These are phyloP conservation scores for Heliornis fulica DNA, from an alignment of 2,113 vertebrate species.

Conservation along the genomic window DNA sequence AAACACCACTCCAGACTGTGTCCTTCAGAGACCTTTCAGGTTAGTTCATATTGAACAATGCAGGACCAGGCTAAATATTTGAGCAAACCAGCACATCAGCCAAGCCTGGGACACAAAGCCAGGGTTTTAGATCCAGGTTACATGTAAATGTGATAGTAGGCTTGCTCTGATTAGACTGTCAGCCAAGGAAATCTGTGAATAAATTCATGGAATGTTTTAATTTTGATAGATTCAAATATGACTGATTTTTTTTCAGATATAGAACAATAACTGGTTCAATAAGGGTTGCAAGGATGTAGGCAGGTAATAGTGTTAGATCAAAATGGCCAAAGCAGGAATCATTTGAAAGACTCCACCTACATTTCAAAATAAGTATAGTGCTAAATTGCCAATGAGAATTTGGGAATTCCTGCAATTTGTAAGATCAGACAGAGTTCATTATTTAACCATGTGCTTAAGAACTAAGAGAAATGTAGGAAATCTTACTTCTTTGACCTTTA, in stretches of 20 bases:
- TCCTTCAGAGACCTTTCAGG: neutral
- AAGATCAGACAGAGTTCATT: neutral
- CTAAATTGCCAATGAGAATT: neutral
- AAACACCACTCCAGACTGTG: neutral
- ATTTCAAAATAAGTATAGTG: neutral
- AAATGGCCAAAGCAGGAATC: accelerated
- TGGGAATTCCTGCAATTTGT: neutral
- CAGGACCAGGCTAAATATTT: neutral
- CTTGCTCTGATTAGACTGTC: neutral
- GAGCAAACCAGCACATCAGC: neutral
- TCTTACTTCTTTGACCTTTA: neutral
- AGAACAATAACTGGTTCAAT: neutral
- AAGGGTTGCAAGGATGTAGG: neutral
- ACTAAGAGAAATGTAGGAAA: neutral
- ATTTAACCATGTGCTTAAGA: neutral
- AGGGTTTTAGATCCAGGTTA: neutral
- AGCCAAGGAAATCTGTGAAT: neutral
- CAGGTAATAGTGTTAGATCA: neutral
- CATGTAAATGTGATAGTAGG: neutral
- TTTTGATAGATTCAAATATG: neutral
- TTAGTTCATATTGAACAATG: neutral
- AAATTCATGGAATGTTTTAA: accelerated
- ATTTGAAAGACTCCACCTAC: neutral
- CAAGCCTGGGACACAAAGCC: neutral
- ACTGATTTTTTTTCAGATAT: neutral